Evolutionary conservation across 2,113 vertebrate species (phyloP).

Genomic region (Monopterus albus): DNA sequence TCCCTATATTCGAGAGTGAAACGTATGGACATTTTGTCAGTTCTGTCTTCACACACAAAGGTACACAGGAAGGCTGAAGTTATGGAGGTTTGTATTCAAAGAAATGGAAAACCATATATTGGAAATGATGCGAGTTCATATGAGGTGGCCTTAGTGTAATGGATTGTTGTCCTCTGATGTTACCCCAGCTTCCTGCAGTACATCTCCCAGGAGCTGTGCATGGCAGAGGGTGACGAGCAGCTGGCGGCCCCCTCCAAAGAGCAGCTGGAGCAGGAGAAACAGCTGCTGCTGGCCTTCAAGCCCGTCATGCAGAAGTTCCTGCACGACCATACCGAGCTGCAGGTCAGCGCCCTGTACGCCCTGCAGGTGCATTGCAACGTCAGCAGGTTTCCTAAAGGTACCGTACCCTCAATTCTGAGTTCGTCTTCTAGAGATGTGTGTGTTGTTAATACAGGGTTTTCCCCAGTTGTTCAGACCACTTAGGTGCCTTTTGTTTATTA

Average conservation of each 20-base stretch:
- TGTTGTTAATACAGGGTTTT: no score
- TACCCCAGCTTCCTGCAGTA: slow-evolving; percentile 94
- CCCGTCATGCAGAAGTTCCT: slow-evolving; percentile 99
- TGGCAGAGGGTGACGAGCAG: slow-evolving; percentile 89
- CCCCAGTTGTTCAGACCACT: no score
- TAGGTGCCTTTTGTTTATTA: no score
- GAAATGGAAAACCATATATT: no score
- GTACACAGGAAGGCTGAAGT: no score
- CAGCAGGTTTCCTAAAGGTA: slow-evolving; percentile 96
- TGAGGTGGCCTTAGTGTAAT: not conserved
- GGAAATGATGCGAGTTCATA: no score
- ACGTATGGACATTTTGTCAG: no score
- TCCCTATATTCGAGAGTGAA: no score
- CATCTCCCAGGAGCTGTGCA: slow-evolving; percentile 91
- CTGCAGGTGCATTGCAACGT: slow-evolving; percentile 98
- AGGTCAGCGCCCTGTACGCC: slow-evolving; percentile 97
- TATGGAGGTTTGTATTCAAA: no score
- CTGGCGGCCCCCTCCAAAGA: slow-evolving; percentile 93
- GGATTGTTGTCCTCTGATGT: not conserved
- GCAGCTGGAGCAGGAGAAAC: slow-evolving; percentile 95
- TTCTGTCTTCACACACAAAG: no score
- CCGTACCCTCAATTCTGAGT: not conserved
- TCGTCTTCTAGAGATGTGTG: no score
- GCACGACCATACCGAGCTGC: slow-evolving; percentile 96
- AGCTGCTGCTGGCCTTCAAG: slow-evolving; percentile 96